These are phyloP conservation scores for Petroica traversi DNA, from an alignment of 2,113 vertebrate genomes.

Conservation along the genomic window DNA sequence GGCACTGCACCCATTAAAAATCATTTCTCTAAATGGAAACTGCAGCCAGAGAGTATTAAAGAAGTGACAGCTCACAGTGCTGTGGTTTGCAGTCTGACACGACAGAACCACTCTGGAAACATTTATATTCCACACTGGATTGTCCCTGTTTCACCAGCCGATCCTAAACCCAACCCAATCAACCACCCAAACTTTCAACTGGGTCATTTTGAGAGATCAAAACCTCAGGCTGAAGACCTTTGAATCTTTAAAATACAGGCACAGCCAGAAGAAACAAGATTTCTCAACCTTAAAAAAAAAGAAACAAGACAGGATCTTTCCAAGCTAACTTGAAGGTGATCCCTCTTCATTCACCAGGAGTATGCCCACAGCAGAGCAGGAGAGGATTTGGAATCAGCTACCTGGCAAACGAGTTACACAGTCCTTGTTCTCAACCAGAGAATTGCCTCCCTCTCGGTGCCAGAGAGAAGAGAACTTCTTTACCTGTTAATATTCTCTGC, in stretches of 20 bases:
- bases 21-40: background rate
- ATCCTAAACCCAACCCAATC: background rate
- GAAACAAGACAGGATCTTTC: background rate
- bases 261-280: background rate
- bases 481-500: conserved; percentile 61
- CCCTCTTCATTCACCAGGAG: background rate
- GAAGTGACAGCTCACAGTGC: background rate
- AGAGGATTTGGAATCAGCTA: background rate
- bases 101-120: background rate
- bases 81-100: background rate
- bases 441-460: background rate
- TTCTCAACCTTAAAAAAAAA: background rate
- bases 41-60: background rate
- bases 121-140: accelerated
- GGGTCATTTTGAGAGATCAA: background rate
- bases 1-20: background rate
- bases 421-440: background rate
- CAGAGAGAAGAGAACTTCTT: conserved; percentile 38
- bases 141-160: background rate
- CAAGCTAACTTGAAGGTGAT: background rate
- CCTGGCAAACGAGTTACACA: conserved; percentile 16
- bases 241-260: accelerated
- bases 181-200: background rate
- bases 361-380: background rate
- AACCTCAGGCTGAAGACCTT: background rate